These are phyloP conservation scores for Thripadectes ignobilis DNA, from an alignment of 2,797 vertebrate species.

Conservation along the genomic window DNA sequence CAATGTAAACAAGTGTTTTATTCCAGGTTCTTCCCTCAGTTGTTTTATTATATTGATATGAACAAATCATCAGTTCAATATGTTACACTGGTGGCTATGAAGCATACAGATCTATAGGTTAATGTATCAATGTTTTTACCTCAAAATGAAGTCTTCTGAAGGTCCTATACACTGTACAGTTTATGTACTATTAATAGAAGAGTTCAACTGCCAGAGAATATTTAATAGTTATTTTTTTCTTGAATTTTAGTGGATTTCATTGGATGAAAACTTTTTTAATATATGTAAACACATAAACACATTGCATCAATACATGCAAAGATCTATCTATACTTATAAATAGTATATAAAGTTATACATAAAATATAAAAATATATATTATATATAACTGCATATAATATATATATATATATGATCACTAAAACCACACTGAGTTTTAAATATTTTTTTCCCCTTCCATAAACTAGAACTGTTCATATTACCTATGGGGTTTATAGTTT, in stretches of 20 bases:
- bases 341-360: too few relatives aligned
- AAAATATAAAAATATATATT: not conserved
- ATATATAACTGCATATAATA: not conserved
- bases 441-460: not conserved
- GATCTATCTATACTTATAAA: not conserved
- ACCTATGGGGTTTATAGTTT: not conserved
- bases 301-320: not conserved
- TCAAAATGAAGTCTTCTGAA: not conserved
- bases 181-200: not conserved
- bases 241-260: not conserved
- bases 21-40: not conserved
- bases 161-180: not conserved
- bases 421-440: not conserved
- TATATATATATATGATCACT: not conserved
- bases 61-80: not conserved
- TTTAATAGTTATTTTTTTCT: not conserved
- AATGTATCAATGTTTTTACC: not conserved
- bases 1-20: not conserved
- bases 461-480: not conserved
- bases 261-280: not conserved
- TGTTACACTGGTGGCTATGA: accelerated
- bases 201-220: not conserved
- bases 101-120: not conserved
- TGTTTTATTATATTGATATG: not conserved
- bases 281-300: too few relatives aligned